These are phyloP conservation scores for Vidua macroura DNA, from an alignment of 2,113 vertebrate species.

Conservation along the genomic window DNA sequence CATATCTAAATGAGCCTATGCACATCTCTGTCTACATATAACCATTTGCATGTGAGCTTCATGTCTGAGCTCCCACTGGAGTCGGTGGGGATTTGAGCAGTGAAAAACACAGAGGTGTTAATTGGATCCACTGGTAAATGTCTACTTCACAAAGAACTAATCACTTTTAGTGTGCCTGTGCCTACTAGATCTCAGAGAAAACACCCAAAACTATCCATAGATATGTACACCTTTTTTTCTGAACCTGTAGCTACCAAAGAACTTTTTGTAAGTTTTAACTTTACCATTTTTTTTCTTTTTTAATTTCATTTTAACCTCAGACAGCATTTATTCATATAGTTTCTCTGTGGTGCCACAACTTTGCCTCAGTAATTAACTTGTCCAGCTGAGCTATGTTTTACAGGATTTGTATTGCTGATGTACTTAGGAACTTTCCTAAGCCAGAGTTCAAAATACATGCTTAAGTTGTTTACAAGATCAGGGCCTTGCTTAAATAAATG, in stretches of 20 bases:
- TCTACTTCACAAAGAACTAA: background rate
- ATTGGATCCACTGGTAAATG: fast-evolving
- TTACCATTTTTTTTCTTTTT: background rate
- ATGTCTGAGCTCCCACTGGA: background rate
- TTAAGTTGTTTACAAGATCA: conserved; percentile 19
- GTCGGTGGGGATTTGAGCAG: background rate
- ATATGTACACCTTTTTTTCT: background rate
- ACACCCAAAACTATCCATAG: background rate
- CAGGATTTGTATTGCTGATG: background rate
- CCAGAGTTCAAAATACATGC: background rate
- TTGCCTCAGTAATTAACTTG: background rate
- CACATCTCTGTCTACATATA: background rate
- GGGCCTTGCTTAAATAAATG: conserved; percentile 27
- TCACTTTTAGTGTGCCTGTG: background rate
- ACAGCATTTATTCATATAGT: background rate
- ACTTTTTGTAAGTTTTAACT: background rate
- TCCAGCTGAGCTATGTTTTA: background rate
- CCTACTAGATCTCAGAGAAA: background rate
- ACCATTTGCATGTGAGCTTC: background rate
- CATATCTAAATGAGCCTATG: background rate
- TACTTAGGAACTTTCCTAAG: background rate
- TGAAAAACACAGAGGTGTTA: background rate
- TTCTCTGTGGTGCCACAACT: background rate
- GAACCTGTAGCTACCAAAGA: background rate
- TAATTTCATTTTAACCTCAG: background rate